Evolutionary conservation across 1,140 invertebrate species (phyloP).

Genomic region (Drosophila nebulosa): DNA sequence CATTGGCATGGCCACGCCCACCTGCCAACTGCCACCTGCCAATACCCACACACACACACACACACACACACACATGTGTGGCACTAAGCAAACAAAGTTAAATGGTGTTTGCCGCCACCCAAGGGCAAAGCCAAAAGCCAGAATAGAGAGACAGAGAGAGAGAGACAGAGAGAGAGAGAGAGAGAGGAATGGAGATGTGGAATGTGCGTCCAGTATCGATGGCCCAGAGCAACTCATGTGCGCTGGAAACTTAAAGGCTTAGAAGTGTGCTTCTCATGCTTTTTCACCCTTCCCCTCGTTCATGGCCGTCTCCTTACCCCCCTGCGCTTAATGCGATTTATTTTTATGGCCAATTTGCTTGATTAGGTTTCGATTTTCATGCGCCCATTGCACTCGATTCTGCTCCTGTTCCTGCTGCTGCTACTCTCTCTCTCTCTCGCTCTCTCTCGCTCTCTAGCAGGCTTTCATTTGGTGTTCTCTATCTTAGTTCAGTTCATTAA

Average conservation of each 20-base stretch:
- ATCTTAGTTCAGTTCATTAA: slow-evolving; percentile 41
- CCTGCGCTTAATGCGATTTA: slow-evolving; percentile 69
- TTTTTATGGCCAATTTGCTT: slow-evolving; percentile 79
- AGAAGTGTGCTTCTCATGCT: slow-evolving; percentile 30
- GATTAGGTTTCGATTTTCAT: slow-evolving; percentile 78
- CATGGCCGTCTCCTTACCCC: slow-evolving; percentile 9
- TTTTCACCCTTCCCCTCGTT: neutral
- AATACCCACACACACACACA: slow-evolving; percentile 23
- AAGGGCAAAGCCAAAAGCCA: slow-evolving; percentile 5
- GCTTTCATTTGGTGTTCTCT: neutral
- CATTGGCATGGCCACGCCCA: slow-evolving; percentile 18
- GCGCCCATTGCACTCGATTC: slow-evolving; percentile 56
- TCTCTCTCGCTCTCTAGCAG: neutral
- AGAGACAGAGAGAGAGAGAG: neutral
- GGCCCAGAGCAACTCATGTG: slow-evolving; percentile 45
- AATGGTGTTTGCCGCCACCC: slow-evolving; percentile 52
- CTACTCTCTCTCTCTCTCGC: neutral
- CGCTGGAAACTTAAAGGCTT: slow-evolving; percentile 67
- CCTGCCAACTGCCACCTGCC: slow-evolving; percentile 7
- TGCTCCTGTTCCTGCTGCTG: slow-evolving; percentile 6
- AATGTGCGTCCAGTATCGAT: slow-evolving; percentile 12
- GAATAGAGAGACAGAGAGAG: neutral
- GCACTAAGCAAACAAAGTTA: slow-evolving; percentile 61
- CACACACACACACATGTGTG: slow-evolving; percentile 28
- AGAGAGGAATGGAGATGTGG: neutral